These are phyloP conservation scores for Silurus glanis DNA, from an alignment of 2,113 vertebrate species.

Conservation along the genomic window DNA sequence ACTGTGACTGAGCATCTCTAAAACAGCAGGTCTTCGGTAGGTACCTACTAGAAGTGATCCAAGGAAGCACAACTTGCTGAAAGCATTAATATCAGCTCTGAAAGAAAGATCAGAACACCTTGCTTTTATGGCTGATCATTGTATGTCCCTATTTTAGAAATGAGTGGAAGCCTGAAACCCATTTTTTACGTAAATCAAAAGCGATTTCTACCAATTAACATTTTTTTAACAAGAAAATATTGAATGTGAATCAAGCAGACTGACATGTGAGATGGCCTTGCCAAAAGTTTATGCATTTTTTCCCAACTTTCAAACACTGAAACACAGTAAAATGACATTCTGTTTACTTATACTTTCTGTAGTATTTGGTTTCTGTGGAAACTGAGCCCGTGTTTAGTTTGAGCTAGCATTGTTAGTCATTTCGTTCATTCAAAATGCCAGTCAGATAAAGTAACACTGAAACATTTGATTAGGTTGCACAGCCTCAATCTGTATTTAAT, in stretches of 20 bases:
- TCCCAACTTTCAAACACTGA: neutral
- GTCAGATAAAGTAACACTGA: neutral
- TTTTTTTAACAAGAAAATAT: neutral
- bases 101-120: no score
- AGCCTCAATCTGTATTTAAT: neutral
- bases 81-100: no score
- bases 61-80: no score
- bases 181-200: neutral
- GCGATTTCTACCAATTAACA: neutral
- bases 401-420: neutral
- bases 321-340: neutral
- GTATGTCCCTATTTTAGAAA: neutral
- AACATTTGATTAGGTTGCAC: neutral
- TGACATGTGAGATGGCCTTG: neutral
- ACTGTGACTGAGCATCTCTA: no score
- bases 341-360: neutral
- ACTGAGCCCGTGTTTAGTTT: neutral
- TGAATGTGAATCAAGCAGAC: neutral
- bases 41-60: no score
- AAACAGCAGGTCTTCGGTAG: no score
- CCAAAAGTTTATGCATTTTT: neutral
- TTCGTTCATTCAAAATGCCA: neutral
- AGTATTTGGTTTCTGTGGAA: neutral
- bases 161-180: neutral
- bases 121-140: no score